These are phyloP conservation scores for Helarctos malayanus DNA, from an alignment of 2,797 vertebrate species.

Conservation along the genomic window DNA sequence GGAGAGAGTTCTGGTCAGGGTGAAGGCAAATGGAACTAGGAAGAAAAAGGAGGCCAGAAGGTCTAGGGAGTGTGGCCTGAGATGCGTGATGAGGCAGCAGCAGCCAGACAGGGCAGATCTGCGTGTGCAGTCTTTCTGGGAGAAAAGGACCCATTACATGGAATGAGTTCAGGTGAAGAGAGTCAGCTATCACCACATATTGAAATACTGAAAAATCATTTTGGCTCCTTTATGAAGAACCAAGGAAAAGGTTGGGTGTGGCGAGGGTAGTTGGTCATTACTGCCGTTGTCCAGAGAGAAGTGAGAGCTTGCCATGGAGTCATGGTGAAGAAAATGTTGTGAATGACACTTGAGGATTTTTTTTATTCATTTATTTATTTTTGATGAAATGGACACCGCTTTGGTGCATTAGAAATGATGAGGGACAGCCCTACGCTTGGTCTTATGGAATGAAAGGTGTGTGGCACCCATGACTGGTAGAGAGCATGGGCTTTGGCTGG, in stretches of 20 bases:
- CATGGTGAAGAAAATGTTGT: not conserved
- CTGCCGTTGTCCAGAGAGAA: not conserved
- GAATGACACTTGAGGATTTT: not conserved
- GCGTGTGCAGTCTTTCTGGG: not conserved
- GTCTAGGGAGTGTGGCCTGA: not conserved
- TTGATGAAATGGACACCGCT: not conserved
- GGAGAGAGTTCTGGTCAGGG: no score
- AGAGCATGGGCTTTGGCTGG: not conserved
- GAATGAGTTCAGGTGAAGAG: no score
- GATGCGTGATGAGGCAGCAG: fast-evolving
- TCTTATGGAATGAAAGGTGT: not conserved
- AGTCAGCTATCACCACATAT: no score
- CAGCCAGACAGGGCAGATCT: fast-evolving
- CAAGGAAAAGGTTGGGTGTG: fast-evolving
- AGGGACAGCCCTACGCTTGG: fast-evolving
- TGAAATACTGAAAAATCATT: not conserved
- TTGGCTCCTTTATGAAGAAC: not conserved
- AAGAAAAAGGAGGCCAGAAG: not conserved
- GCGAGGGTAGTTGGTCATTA: not conserved
- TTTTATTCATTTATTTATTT: not conserved
- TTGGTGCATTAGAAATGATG: not conserved
- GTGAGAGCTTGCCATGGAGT: not conserved
- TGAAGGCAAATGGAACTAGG: not conserved
- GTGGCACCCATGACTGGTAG: no score
- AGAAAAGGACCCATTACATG: no score